phyloP scores from a whole-genome alignment of 2,888 invertebrate genomes.

The Panorpa germanica region DNA sequence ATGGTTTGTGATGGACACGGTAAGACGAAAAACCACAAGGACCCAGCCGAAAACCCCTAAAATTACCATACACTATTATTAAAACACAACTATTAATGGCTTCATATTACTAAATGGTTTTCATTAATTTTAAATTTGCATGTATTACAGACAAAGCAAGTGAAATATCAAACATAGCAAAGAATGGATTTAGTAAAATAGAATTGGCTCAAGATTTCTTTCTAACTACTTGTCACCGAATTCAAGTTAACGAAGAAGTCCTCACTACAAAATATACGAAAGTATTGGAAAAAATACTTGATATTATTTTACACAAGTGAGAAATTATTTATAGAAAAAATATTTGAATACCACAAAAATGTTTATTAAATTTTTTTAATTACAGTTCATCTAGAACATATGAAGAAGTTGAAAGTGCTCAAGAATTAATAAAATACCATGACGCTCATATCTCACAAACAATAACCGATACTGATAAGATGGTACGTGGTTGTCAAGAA shows the following conservation, averaged over 20 bases:
- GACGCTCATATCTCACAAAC: slow-evolving; percentile 15
- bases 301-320: slow-evolving; percentile 41
- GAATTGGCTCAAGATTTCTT: slow-evolving; percentile 40
- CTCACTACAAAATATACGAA: slow-evolving; percentile 36
- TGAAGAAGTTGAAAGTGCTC: slow-evolving; percentile 33
- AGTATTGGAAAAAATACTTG: slow-evolving; percentile 39
- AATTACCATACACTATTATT: no score
- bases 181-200: neutral
- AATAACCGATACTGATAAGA: no score
- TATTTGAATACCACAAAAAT: slow-evolving; percentile 1
- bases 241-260: slow-evolving; percentile 42
- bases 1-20: no score
- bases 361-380: no score
- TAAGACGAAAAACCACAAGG: no score
- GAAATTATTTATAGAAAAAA: slow-evolving; percentile 15
- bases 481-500: no score
- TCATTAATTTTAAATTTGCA: slow-evolving; percentile 3
- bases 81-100: no score
- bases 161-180: slow-evolving; percentile 3
- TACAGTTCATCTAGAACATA: slow-evolving; percentile 33
- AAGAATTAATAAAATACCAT: slow-evolving; percentile 27
- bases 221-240: slow-evolving; percentile 42
- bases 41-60: no score
- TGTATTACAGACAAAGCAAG: slow-evolving; percentile 9
- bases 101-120: slow-evolving; percentile 5